Base-by-base conservation (phyloP, 2,888 invertebrate genomes). In the Actias luna region DNA sequence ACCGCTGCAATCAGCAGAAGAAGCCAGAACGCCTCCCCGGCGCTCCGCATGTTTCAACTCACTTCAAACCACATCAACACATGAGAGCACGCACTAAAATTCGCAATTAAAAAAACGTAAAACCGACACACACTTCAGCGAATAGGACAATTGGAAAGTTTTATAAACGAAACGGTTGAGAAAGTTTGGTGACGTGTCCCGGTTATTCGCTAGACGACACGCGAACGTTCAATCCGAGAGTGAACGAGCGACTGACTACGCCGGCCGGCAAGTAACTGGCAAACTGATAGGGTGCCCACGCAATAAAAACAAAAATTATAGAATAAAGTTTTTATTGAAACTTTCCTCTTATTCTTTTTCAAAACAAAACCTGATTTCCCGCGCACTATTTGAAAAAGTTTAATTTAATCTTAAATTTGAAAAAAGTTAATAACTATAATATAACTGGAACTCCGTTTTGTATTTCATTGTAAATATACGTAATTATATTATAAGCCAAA, bases 21-120 rank as follows among this genome's bases (percentile, higher is more conserved):
- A 76, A 89, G 84, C 82, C 89, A 89, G 87, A 85, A 89, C 88
- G 89, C 90, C 88, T 80, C 82, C 78, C 82, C 80, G 90, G 89
- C 92, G 89, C 85, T 82, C 88, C 87, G 85, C 92, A 92, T 92
- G 77, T 80, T 83, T 84, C 83, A 82, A 82, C 78, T 81, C 85
- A 85, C 81, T 75, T 72, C 79, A 80, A 81, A 83, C 82, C 90
- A 89, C 91, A 90, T 90, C 85, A 86, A 92, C 89, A 88, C 88
- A 79, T 55, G 14, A 55, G 76, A 81, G 82, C 82, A 83, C 83
- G 76, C 79, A 77, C 76, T 79, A 79, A 78, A 78, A 72, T 75
- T 73, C n/a, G 78, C 77, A 78, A 72, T 74, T 73, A 71, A 75
- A 73, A n/a, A n/a, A 36, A 33, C 72, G 63, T 63, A 66, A 66